These are phyloP conservation scores for Nephotettix cincticeps DNA, from an alignment of 1,140 invertebrate species.

Conservation along the genomic window DNA sequence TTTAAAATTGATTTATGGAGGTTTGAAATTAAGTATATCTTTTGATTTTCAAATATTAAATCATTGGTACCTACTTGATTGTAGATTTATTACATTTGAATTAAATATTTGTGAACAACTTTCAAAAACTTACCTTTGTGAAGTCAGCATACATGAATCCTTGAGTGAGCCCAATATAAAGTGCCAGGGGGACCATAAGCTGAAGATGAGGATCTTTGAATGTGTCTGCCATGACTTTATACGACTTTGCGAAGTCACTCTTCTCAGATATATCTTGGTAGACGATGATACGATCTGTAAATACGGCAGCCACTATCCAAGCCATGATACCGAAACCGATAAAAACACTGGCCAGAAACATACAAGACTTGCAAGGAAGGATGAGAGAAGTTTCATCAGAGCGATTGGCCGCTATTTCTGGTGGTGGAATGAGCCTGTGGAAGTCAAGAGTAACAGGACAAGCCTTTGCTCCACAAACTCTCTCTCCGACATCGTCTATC, in stretches of 20 bases:
- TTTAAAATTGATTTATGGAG: too few relatives aligned
- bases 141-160: conserved; percentile 72
- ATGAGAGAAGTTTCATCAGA: conserved; percentile 36
- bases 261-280: conserved; percentile 48
- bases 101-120: too few relatives aligned
- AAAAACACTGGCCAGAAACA: conserved; percentile 54
- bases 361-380: conserved; percentile 49
- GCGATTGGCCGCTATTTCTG: background rate
- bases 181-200: conserved; percentile 60
- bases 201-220: conserved; percentile 56
- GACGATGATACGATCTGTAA: conserved; percentile 51
- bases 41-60: too few relatives aligned
- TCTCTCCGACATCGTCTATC: conserved; percentile 49
- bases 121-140: conserved; percentile 55
- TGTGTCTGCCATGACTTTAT: conserved; percentile 47
- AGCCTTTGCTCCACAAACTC: conserved; percentile 55
- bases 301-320: conserved; percentile 53
- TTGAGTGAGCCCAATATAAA: conserved; percentile 71
- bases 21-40: too few relatives aligned
- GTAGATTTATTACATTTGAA: too few relatives aligned
- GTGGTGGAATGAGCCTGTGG: background rate
- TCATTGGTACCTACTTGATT: too few relatives aligned
- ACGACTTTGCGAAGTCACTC: conserved; percentile 23
- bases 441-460: conserved; percentile 46
- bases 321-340: conserved; percentile 54